Base-by-base conservation (phyloP, 2,797 vertebrate species). In the Mormyrops boulengeri region DNA sequence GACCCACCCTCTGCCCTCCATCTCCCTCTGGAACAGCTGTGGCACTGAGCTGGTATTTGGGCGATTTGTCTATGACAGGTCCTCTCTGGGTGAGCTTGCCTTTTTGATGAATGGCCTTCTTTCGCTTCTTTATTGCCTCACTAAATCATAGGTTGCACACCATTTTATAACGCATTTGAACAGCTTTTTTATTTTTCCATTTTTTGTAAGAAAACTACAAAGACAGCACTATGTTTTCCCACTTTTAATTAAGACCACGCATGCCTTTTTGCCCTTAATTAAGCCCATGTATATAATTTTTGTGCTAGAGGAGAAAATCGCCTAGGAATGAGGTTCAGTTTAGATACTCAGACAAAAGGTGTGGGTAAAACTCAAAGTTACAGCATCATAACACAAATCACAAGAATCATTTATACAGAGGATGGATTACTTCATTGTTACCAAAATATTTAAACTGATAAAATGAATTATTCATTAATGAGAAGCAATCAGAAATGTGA, bases 131-230 rank as follows among this genome's bases (percentile, higher is more conserved):
- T 96, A 96, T 96, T 95, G 95, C 93, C 93, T 91, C 93, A 95
- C 95, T 96, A 96, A 96, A 96, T 96, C 96, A 96, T 94, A 93
- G 87, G 93, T 94, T 94, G 96, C 94, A 95, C 93, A 94, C 93
- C 94, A 94, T 95, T 96, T 96, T 95, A 96, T 95, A 96, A 95
- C 92, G 94, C 93, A 93, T 96, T 95, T 95, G 94, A 95, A 94
- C 93, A 93, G 93, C 94, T 96, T 96, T 96, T 93, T 95, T 91
- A 90, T 90, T 95, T 95, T 92, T 91, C 90, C 90, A 88, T 89
- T 89, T 85, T 88, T 90, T 94, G 94, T 93, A 95, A 94, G 92
- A 93, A 92, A 95, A 94, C 90, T 94, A 92, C 90, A 94, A 94
- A 92, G 89, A 91, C 92, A 88, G 77, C 66, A 66, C 89, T 91